These are phyloP conservation scores for Nannoperca australis DNA, from an alignment of 2,797 vertebrate species.

Conservation along the genomic window DNA sequence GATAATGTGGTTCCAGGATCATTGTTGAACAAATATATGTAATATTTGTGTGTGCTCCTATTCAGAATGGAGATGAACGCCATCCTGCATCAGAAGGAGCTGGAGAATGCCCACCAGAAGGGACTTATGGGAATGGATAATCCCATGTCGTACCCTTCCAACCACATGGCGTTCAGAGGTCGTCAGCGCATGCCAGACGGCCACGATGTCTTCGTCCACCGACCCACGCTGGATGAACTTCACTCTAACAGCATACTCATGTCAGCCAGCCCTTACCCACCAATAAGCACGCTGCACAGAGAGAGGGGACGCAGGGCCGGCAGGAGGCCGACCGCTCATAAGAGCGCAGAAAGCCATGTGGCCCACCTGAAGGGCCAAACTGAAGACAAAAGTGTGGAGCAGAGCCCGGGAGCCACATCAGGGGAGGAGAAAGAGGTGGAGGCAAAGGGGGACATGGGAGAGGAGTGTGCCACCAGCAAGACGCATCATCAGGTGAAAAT, in stretches of 20 bases:
- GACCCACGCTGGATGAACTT: conserved; percentile 88
- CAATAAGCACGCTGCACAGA: conserved; percentile 89
- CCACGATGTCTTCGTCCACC: conserved; percentile 90
- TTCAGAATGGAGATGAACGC: conserved; percentile 96
- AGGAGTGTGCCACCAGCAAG: conserved; percentile 78
- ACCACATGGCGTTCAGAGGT: conserved; percentile 86
- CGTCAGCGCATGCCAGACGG: conserved; percentile 88
- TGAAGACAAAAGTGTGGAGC: conserved; percentile 86
- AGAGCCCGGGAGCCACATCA: conserved; percentile 77
- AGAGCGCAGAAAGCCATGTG: conserved; percentile 80
- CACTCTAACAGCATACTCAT: conserved; percentile 89
- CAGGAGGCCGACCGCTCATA: conserved; percentile 87
- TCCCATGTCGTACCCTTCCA: conserved; percentile 88
- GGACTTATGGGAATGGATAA: conserved; percentile 88
- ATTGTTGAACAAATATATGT: neutral
- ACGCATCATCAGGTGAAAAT: conserved; percentile 85
- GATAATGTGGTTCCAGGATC: conserved; percentile 2
- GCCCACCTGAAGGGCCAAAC: conserved; percentile 83
- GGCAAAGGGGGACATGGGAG: conserved; percentile 85
- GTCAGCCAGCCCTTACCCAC: conserved; percentile 88
- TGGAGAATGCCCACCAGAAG: conserved; percentile 93
- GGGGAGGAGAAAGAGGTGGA: conserved; percentile 90
- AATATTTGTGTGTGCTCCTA: conserved; percentile 18
- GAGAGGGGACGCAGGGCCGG: conserved; percentile 89
- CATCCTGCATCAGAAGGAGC: conserved; percentile 94